phyloP scores from a whole-genome alignment of 2,888 invertebrate species.

The Sarcophaga caerulescens region DNA sequence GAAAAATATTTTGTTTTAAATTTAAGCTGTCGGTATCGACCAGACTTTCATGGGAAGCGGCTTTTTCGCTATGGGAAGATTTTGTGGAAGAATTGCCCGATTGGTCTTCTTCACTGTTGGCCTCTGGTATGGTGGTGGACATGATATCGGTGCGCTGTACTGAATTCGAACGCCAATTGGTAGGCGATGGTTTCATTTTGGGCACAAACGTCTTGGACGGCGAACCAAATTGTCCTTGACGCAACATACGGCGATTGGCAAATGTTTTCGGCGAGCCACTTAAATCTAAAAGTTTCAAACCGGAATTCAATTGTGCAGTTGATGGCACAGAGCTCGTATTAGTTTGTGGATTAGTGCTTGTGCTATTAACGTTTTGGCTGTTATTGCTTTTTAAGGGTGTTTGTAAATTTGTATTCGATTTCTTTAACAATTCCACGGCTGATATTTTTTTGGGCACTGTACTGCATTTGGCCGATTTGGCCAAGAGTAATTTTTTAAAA shows the following conservation, averaged over 20 bases:
- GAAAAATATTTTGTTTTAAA: conserved; percentile 79
- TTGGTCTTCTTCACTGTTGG: conserved; percentile 88
- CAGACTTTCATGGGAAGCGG: conserved; percentile 37
- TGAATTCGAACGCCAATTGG: conserved; percentile 72
- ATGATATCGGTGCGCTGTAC: conserved; percentile 88
- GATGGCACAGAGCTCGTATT: background rate
- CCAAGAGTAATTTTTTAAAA: conserved; percentile 90
- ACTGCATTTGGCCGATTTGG: conserved; percentile 87
- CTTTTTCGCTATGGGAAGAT: conserved; percentile 20
- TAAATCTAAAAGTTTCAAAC: conserved; percentile 86
- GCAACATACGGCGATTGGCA: conserved; percentile 84
- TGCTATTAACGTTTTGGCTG: conserved; percentile 16
- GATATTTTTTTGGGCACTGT: conserved; percentile 84
- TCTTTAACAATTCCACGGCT: conserved; percentile 90
- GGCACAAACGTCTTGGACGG: conserved; percentile 82
- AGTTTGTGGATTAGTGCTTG: conserved; percentile 5
- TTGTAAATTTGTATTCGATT: conserved; percentile 75
- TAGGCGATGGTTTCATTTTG: conserved; percentile 84
- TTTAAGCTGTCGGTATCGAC: conserved; percentile 74
- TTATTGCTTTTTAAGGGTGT: conserved; percentile 33
- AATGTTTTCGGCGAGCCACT: conserved; percentile 88
- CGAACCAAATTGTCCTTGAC: conserved; percentile 82
- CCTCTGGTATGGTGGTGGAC: conserved; percentile 93
- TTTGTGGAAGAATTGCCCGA: conserved; percentile 85
- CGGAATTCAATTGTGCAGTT: conserved; percentile 75